A percentile compares a stretch with the other conserved stretches of the same genome.
Conservation (phyloP, 2,888 invertebrate genomes). For the Ochropleura leucogaster region DNA sequence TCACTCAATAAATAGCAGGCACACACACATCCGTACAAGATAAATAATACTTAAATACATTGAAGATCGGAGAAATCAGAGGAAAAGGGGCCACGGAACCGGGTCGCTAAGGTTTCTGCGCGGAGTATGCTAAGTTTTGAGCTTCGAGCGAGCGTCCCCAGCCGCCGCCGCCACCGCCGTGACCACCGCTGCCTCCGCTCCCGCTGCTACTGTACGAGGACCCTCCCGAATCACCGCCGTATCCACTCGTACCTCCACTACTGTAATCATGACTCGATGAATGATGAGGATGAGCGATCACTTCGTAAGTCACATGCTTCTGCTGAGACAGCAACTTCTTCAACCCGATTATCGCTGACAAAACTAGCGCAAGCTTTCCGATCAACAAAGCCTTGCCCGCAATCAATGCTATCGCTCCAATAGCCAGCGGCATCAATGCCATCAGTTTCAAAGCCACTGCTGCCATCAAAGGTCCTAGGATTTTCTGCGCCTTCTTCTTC, state of each 20-base stretch:
- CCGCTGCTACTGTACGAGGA: slow-evolving; percentile 85
- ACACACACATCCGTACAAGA: slow-evolving; percentile 79
- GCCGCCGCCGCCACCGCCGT: slow-evolving; percentile 89
- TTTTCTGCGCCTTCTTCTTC: slow-evolving; percentile 95
- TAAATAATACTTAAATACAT: slow-evolving; percentile 76
- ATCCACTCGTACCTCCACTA: slow-evolving; percentile 89
- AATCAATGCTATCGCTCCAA: slow-evolving; percentile 95
- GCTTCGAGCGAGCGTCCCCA: slow-evolving; percentile 95
- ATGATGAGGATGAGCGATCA: slow-evolving; percentile 95
- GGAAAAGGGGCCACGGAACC: slow-evolving; percentile 80
- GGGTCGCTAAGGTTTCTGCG: slow-evolving; percentile 92
- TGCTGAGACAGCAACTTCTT: slow-evolving; percentile 95
- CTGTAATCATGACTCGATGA: slow-evolving; percentile 92
- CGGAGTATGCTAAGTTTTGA: slow-evolving; percentile 95
- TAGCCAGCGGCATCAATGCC: slow-evolving; percentile 94
- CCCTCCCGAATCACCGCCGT: slow-evolving; percentile 92
- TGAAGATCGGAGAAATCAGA: slow-evolving; percentile 82
- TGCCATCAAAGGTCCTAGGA: slow-evolving; percentile 94
- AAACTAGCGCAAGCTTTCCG: slow-evolving; percentile 95
- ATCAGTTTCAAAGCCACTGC: slow-evolving; percentile 95
- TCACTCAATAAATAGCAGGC: slow-evolving; percentile 75
- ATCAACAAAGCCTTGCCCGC: slow-evolving; percentile 96
- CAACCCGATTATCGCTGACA: slow-evolving; percentile 95
- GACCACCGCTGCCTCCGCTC: slow-evolving; percentile 88
- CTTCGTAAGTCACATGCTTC: slow-evolving; percentile 97